Evolutionary conservation across 1,140 invertebrate species (phyloP), one percentile per base, ranked within the genome.

Genomic region (Heterodera carotae): DNA sequence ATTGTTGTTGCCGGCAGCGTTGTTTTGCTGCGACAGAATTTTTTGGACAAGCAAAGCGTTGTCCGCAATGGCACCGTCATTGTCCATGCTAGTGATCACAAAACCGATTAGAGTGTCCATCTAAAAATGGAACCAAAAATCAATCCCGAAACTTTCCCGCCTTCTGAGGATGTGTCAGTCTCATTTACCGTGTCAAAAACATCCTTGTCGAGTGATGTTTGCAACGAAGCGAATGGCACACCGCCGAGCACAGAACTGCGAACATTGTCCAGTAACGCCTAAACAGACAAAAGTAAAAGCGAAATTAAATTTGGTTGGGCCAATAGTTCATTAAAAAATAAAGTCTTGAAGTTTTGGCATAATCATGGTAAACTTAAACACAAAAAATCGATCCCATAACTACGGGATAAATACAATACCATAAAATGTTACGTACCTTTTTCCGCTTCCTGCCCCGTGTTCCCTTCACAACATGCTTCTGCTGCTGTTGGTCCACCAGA

Each of bases 371-470:
- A n/a, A n/a, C n/a, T n/a, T n/a, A n/a, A n/a, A n/a, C n/a, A n/a
- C n/a, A n/a, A n/a, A n/a, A n/a, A n/a, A n/a, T n/a, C n/a, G n/a
- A n/a, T n/a, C n/a, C n/a, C n/a, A n/a, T n/a, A n/a, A n/a, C n/a
- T n/a, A n/a, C n/a, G n/a, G n/a, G 73, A 76, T 5, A 74, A 75
- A 27, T 76, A n/a, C 36, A 22, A 18, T 15, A 25, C 48, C 18
- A 31, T 27, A n/a, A 78, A n/a, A n/a, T n/a, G n/a, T n/a, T n/a
- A 62, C 34, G 53, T 27, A 69, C 71, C 69, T 64, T 56, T 70
- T 83, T 82, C 36, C 85, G 25, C 69, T 86, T 86, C 48, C 84
- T 76, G 4, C 79, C 82, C n/a, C 81, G 79, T 22, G 66, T 80
- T 62, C 74, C 71, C 53, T 80, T 80, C n/a, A 77, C 82, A n/a